A percentile compares a stretch with the other conserved stretches of the same genome.
These are phyloP conservation scores for Campoletis raptor DNA, from an alignment of 2,888 invertebrate species.

Conservation along the genomic window DNA sequence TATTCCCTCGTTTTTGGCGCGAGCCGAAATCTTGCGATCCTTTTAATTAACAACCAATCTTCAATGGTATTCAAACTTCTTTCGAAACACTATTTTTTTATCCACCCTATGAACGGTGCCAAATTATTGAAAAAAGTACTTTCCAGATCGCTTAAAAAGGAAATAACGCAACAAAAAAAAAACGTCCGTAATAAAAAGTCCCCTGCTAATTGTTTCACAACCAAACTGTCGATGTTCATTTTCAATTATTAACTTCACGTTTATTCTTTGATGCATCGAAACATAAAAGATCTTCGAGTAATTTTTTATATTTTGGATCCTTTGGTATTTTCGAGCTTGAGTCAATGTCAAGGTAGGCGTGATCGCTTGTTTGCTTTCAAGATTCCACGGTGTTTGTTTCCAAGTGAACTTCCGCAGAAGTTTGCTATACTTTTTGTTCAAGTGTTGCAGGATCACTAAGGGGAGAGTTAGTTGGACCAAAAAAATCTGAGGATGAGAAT, in stretches of 20 bases:
- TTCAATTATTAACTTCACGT: neutral
- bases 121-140: neutral
- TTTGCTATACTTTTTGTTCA: conserved; percentile 51
- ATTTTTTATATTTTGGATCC: neutral
- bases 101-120: neutral
- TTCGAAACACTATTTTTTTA: neutral
- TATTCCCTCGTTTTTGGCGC: neutral
- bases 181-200: too few relatives aligned
- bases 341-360: neutral
- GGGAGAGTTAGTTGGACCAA: neutral
- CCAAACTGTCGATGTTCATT: neutral
- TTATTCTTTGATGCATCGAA: neutral
- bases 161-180: neutral
- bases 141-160: neutral
- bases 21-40: neutral
- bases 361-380: conserved; percentile 43
- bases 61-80: too few relatives aligned
- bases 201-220: too few relatives aligned
- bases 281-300: neutral
- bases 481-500: conserved; percentile 42
- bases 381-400: conserved; percentile 43
- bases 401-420: conserved; percentile 57
- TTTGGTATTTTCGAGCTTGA: neutral
- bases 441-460: conserved; percentile 13
- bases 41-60: neutral